Base-by-base conservation (phyloP, 2,113 vertebrate species). In the Pygoscelis antarcticus region DNA sequence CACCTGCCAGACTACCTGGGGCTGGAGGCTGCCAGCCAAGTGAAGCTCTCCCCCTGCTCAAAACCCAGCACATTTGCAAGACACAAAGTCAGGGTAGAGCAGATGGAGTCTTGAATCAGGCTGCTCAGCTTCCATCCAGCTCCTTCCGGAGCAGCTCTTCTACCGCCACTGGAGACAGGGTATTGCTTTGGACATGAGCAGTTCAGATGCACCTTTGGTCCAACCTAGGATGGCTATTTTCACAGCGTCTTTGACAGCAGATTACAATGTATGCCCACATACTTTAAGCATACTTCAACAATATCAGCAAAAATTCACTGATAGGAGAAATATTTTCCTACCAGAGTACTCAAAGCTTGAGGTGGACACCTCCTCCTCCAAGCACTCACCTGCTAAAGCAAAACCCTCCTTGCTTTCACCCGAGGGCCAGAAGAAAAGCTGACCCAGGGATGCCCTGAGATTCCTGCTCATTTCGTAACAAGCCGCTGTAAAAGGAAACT, bases 251-350 rank as follows among this genome's bases (percentile, higher is more conserved):
- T 29, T 29, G 3, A 74, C 75, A 83, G 66, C 47, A 92, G 44
- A 92, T 65, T 83, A 76, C 79, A 91, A 27, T 9, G 55, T 13
- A 55, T 46, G 29, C 51, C 64, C 36, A 74, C 54, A 49, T 40
- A 86, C 30, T 90, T 88, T 4, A 69, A 69, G 47, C 49, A 51
- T 1, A 60, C 13, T 71, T 68, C 66, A 83, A 47, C 5, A 11
- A 3, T 29, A 83, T 11, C 68, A 80, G 62, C 54, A 92, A 72
- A 85, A 88, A 68, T 69, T 57, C 54, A 65, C 75, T 61, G 75
- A 93, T 52, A 93, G 22, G 57, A 88, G 74, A 95, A 92, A 36
- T 49, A 93, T 85, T 92, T 92, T 95, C 75, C 12, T 90, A 40
- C 52, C 12, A 75, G 69, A 75, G 30, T 47, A 62, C 38, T 38